Conservation (phyloP, 2,797 vertebrate genomes). For the Rousettus madagascariensis region DNA sequence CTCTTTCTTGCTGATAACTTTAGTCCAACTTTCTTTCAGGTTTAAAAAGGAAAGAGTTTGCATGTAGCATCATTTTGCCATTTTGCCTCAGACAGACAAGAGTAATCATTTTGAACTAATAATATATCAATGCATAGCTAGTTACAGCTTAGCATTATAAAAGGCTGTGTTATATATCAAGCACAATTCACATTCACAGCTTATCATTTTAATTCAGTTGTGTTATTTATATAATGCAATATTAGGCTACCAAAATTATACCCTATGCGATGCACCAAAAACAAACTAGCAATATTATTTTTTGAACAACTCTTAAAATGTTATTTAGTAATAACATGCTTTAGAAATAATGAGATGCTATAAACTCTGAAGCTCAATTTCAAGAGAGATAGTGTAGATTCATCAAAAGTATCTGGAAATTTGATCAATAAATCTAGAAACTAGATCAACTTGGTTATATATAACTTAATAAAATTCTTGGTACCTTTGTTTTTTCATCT, state of each 20-base stretch:
- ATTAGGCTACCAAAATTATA: not conserved
- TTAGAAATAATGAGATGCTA: not conserved
- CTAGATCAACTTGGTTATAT: not conserved
- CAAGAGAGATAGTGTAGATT: not conserved
- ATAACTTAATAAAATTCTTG: not conserved
- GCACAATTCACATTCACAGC: not conserved
- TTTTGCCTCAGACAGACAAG: not conserved
- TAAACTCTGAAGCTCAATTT: not conserved
- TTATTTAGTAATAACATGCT: not conserved
- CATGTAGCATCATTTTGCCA: not conserved
- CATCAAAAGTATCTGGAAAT: not conserved
- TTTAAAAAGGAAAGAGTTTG: not conserved
- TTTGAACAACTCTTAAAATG: not conserved
- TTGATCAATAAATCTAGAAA: not conserved
- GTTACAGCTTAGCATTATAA: not conserved
- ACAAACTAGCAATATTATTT: not conserved
- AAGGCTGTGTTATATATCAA: not conserved
- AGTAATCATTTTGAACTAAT: not conserved
- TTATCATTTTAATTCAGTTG: not conserved
- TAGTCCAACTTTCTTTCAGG: not conserved
- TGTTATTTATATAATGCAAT: not conserved
- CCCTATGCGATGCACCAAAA: not conserved
- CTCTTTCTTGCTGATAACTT: not conserved
- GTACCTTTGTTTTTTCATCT: not conserved
- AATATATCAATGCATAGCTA: not conserved